Evolutionary conservation across 2,888 invertebrate genomes (phyloP), one percentile per base, ranked within the genome.

Genomic region (Allolobophora icterica): DNA sequence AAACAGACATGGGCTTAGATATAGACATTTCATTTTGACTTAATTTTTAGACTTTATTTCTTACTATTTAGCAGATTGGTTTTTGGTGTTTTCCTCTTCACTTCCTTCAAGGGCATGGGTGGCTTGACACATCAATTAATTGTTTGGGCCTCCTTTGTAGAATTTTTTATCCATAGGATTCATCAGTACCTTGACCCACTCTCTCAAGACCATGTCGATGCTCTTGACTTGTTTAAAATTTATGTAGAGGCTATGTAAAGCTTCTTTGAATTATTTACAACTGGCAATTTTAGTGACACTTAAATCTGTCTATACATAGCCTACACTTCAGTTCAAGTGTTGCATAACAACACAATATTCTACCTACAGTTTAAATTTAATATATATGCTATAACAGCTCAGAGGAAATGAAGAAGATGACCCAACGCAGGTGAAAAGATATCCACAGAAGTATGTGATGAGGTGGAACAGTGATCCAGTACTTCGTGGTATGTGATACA

Each of bases 391-490:
- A 71, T 71, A 17, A 71, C 71, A 87, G 87, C 19, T 1, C 87
- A 87, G 35, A 34, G 87, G 87, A 87, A 38, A 38, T 71, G 71
- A 71, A 71, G 38, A 38, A 8, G 87, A 34, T 87, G 87, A 87
- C n/a, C 24, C 87, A 34, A 87, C 35, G 87, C 38, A 34, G n/a
- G 35, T 87, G 87, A 87, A 87, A 34, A 87, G 35, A 38, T 87
- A 87, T 87, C 87, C 87, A 87, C 87, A 87, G 87, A 87, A 87
- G 35, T 87, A 87, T 87, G 87, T 87, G 87, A 35, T 87, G 87
- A 87, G 87, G 35, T 87, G 87, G 87, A 87, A 87, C 87, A 87
- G 87, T 34, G 87, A 87, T 38, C 87, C 87, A 35, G 87, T 38
- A 13, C 87, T 87, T 17, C 34, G 38, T 35, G 87, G 87, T 87